These are phyloP conservation scores for Zaprionus kolodkinae DNA, from an alignment of 1,140 invertebrate species.

Conservation along the genomic window DNA sequence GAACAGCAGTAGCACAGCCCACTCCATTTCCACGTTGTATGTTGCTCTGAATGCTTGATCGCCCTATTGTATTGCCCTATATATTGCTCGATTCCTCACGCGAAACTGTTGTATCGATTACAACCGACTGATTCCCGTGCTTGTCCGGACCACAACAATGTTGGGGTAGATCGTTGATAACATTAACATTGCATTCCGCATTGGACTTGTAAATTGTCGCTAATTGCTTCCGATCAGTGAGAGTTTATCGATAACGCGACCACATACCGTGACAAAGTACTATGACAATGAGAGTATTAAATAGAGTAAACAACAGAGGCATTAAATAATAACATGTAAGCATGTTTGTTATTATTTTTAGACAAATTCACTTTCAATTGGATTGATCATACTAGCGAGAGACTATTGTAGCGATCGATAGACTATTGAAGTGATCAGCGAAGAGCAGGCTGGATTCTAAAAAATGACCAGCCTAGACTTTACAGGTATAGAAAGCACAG, in stretches of 20 bases:
- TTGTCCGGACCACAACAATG: conserved; percentile 41
- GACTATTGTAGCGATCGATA: too few species aligned
- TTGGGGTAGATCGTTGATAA: conserved; percentile 35
- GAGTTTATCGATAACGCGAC: neutral
- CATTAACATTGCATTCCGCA: neutral
- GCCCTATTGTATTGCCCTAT: conserved; percentile 31
- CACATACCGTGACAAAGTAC: neutral
- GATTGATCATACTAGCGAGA: neutral
- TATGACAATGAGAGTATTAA: neutral
- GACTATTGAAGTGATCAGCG: too few species aligned
- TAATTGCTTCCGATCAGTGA: neutral
- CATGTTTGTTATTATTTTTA: neutral
- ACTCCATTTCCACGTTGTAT: conserved; percentile 50
- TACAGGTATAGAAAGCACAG: too few species aligned
- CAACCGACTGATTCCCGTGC: neutral
- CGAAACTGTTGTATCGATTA: conserved; percentile 45
- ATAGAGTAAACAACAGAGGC: neutral
- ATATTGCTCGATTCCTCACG: conserved; percentile 52
- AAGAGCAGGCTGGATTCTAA: too few species aligned
- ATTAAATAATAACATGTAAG: neutral
- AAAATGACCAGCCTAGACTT: too few species aligned
- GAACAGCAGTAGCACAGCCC: conserved; percentile 35
- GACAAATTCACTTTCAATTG: conserved; percentile 23
- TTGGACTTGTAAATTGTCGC: neutral
- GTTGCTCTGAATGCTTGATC: neutral